phyloP scores from a whole-genome alignment of 2,888 invertebrate species.

The Seira ritae region DNA sequence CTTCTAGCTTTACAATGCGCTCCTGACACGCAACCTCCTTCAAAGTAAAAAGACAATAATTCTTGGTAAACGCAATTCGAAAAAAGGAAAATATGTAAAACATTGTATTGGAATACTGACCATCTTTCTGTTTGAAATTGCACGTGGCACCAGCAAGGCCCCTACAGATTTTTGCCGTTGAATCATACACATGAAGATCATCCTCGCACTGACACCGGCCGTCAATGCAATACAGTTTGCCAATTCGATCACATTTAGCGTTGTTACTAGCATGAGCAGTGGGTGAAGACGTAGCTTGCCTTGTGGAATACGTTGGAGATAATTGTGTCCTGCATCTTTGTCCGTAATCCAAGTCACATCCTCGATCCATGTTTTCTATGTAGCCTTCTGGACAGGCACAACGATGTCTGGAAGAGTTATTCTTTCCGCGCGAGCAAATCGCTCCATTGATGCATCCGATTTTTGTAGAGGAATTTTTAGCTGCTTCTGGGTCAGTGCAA shows the following conservation, averaged over 20 bases:
- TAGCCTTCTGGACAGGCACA: conserved; percentile 47
- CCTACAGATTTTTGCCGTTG: conserved; percentile 6
- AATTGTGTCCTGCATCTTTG: conserved; percentile 25
- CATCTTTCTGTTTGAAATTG: conserved; percentile 26
- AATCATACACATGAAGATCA: conserved; percentile 34
- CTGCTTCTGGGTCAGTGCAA: conserved; percentile 33
- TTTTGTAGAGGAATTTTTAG: conserved; percentile 10
- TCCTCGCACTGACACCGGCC: conserved; percentile 44
- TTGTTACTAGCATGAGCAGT: too few relatives aligned
- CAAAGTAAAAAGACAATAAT: too few relatives aligned
- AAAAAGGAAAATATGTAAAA: too few relatives aligned
- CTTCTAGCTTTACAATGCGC: conserved; percentile 32
- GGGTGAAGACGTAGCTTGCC: neutral
- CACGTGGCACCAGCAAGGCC: conserved; percentile 39
- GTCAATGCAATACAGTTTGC: conserved; percentile 39
- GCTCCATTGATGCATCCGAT: conserved; percentile 33
- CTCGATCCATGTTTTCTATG: conserved; percentile 44
- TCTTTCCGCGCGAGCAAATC: conserved; percentile 18
- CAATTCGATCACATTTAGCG: conserved; percentile 40
- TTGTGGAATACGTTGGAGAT: neutral
- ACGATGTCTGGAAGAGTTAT: conserved; percentile 7
- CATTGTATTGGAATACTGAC: too few relatives aligned
- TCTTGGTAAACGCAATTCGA: too few relatives aligned
- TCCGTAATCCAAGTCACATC: conserved; percentile 49
- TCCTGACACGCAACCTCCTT: conserved; percentile 25